A percentile compares a stretch with the other conserved stretches of the same genome.
These are phyloP conservation scores for Poecilus cupreus DNA, from an alignment of 2,888 invertebrate genomes.

Conservation along the genomic window DNA sequence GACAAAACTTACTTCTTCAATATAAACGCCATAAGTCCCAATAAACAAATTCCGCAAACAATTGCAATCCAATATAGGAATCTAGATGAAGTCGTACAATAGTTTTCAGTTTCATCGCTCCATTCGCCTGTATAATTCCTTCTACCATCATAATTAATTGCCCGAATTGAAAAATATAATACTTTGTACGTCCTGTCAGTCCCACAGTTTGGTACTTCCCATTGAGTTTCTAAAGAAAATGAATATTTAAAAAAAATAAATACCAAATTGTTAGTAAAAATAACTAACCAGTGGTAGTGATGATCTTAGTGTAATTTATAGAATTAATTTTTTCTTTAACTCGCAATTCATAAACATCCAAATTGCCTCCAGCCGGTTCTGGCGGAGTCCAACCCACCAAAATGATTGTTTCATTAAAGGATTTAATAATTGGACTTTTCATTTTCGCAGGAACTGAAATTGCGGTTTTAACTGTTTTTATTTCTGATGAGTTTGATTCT, in stretches of 20 bases:
- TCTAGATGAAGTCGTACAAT: conserved; percentile 63
- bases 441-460: conserved; percentile 68
- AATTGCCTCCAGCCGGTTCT: conserved; percentile 70
- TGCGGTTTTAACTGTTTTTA: conserved; percentile 68
- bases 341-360: conserved; percentile 75
- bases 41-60: conserved; percentile 4
- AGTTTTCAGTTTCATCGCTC: conserved; percentile 67
- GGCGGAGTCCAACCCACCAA: conserved; percentile 74
- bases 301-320: conserved; percentile 61
- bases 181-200: conserved; percentile 64
- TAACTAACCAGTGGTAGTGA: conserved; percentile 64
- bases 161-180: conserved; percentile 68
- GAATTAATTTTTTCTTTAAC: conserved; percentile 67
- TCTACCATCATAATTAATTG: conserved; percentile 67
- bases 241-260: not conserved
- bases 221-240: conserved; percentile 30
- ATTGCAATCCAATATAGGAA: conserved; percentile 47
- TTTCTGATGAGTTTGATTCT: conserved; percentile 76
- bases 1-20: conserved; percentile 63
- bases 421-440: conserved; percentile 69
- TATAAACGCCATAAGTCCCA: conserved; percentile 59
- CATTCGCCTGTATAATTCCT: conserved; percentile 67
- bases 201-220: conserved; percentile 62
- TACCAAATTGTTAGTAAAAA: not conserved
- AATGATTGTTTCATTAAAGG: conserved; percentile 73